Base-by-base conservation (phyloP, 2,888 invertebrate genomes). In the Dasypolia templi region DNA sequence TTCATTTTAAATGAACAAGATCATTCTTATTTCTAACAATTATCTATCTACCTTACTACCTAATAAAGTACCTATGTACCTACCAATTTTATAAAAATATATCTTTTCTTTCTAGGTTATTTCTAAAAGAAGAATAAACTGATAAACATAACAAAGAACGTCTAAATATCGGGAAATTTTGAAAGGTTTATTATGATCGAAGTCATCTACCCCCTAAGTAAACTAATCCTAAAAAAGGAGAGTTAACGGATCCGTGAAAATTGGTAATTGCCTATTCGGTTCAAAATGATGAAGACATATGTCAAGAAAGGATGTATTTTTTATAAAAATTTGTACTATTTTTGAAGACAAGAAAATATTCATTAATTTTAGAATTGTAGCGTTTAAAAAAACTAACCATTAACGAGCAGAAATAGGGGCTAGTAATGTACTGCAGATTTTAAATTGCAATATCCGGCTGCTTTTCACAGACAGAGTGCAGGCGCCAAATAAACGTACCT, bases 11-110 rank as follows among this genome's bases (percentile, higher is more conserved):
- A 72, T 72, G 7, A 76, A 72, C 62, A 75, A 49, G 39, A 58
- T 68, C 29, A 19, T 39, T 71, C 35, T 39, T 46, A 81, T 39
- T 32, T 46, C 22, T 61, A 74, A 32, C 46, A 74, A 42, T 81
- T 61, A 26, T 26, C 46, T 59, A 81, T 46, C 75, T 75, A 74
- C 26, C 53, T 74, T 61, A 61, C n/a, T 22, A 59, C 35, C 14
- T 7, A 58, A 26, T 53, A 29, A 6, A 29, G 12, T 59, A 53
- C 39, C 22, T 51, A 39, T 9, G 39, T 39, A 39, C 3, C 6
- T 72, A 49, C 1, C n/a, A 19, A 32, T 46, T n/a, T 59, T 59
- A 80, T 53, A 81, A 75, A 75, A 75, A 74, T 61, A 81, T 46
- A 32, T 1, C 17, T n/a, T 6, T 39, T 46, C 19, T 3, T 17